Percentiles rank a stretch among this genome's conserved stretches.
Evolutionary conservation across 1,140 invertebrate genomes (phyloP).

Genomic region (Drosophila prosaltans): DNA sequence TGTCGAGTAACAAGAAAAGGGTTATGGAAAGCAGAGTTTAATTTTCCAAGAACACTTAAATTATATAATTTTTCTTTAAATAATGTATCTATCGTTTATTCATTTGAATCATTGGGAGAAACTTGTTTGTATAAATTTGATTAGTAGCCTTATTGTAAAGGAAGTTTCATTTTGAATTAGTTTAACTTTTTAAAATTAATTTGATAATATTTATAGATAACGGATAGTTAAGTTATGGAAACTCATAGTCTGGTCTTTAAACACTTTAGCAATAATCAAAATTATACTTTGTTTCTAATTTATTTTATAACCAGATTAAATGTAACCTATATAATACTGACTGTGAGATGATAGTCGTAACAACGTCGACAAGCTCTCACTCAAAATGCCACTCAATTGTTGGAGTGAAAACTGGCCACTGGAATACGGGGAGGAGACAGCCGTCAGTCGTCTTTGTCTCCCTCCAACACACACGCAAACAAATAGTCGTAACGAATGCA

Average conservation of each 20-base stretch:
- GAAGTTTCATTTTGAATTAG: no score
- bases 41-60: background rate
- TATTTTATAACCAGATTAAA: background rate
- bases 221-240: no score
- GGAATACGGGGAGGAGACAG: slow-evolving; percentile 76
- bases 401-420: slow-evolving; percentile 57
- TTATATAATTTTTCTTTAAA: background rate
- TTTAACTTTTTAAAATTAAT: no score
- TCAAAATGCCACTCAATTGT: slow-evolving; percentile 62
- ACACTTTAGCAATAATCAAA: background rate
- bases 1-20: background rate
- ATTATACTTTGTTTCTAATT: background rate
- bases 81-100: background rate
- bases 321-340: background rate
- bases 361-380: slow-evolving; percentile 46
- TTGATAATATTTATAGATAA: no score
- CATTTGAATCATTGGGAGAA: no score
- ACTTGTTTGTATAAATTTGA: no score
- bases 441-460: slow-evolving; percentile 16
- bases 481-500: slow-evolving; percentile 23
- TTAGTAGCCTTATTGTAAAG: no score
- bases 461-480: slow-evolving; percentile 16
- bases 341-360: background rate
- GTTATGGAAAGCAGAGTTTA: background rate
- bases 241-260: background rate